Percentiles rank a stretch among this genome's conserved stretches.
These are phyloP conservation scores for Pheosia gnoma DNA, from an alignment of 2,888 invertebrate species.

Conservation along the genomic window DNA sequence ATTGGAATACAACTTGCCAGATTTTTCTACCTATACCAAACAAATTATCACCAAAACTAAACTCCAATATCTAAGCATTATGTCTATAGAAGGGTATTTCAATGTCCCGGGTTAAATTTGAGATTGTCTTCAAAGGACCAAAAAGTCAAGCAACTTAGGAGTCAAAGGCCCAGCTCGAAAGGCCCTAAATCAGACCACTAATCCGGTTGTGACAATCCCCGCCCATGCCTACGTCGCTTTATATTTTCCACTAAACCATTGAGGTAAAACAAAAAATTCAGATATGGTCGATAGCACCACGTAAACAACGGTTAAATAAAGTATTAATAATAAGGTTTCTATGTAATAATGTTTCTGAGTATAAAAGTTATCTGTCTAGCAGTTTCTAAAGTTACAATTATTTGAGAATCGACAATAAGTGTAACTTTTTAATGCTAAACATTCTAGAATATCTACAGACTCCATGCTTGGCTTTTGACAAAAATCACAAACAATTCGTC, in stretches of 20 bases:
- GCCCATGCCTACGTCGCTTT: constrained; percentile 46
- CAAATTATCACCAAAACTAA: neutral
- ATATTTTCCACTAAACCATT: constrained; percentile 31
- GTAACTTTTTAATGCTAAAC: too few species aligned
- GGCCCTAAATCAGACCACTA: constrained; percentile 65
- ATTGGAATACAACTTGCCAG: neutral
- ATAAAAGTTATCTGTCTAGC: too few species aligned
- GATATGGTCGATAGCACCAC: constrained; percentile 23
- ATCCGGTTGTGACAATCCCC: constrained; percentile 57
- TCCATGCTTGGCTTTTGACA: too few species aligned
- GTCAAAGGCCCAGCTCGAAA: constrained; percentile 48
- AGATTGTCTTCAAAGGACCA: constrained; percentile 17
- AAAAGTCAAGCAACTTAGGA: constrained; percentile 24
- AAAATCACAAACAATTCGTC: too few species aligned
- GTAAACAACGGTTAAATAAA: constrained; percentile 15
- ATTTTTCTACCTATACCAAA: neutral
- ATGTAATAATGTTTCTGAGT: too few species aligned
- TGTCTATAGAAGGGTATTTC: neutral
- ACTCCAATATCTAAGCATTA: neutral
- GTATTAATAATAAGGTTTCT: too few species aligned
- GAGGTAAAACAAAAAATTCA: constrained; percentile 47
- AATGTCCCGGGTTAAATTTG: neutral
- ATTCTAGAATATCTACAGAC: too few species aligned
- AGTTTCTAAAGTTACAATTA: too few species aligned
- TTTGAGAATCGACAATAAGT: too few species aligned